phyloP scores from a whole-genome alignment of 2,113 vertebrate species.

The Trogon surrucura region DNA sequence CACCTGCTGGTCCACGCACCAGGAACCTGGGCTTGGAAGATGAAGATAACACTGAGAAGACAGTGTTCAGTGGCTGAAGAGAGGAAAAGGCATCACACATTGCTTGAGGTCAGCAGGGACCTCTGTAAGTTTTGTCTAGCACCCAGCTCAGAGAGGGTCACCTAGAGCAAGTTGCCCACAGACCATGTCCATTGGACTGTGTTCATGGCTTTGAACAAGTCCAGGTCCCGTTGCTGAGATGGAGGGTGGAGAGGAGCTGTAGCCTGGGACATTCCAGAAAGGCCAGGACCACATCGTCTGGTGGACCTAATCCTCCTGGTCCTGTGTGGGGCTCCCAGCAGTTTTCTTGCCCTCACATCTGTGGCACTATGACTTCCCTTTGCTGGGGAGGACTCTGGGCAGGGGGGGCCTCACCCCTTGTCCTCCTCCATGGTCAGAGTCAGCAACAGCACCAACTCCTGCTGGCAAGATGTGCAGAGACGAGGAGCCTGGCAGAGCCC shows the following conservation, averaged over 20 bases:
- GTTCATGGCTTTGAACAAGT: neutral
- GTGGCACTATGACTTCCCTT: accelerated
- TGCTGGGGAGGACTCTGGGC: neutral
- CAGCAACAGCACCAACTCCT: neutral
- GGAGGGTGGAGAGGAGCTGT: neutral
- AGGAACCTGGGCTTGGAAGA: neutral
- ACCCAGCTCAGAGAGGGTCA: neutral
- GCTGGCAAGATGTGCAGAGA: neutral
- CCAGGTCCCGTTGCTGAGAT: neutral
- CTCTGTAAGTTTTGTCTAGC: neutral
- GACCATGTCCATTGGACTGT: neutral
- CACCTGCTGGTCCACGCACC: neutral
- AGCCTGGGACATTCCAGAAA: neutral
- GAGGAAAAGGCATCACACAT: neutral
- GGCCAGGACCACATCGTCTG: neutral
- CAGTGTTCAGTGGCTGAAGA: neutral
- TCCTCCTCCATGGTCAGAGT: neutral
- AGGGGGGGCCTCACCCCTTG: neutral
- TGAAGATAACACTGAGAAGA: neutral
- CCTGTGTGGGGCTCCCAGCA: neutral
- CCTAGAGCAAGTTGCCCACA: neutral
- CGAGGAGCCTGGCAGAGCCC: neutral
- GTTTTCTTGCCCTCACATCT: neutral
- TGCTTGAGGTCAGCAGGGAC: neutral
- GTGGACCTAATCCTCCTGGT: neutral